These are phyloP conservation scores for Thymelicus lineola DNA, from an alignment of 2,888 invertebrate species.

Conservation along the genomic window DNA sequence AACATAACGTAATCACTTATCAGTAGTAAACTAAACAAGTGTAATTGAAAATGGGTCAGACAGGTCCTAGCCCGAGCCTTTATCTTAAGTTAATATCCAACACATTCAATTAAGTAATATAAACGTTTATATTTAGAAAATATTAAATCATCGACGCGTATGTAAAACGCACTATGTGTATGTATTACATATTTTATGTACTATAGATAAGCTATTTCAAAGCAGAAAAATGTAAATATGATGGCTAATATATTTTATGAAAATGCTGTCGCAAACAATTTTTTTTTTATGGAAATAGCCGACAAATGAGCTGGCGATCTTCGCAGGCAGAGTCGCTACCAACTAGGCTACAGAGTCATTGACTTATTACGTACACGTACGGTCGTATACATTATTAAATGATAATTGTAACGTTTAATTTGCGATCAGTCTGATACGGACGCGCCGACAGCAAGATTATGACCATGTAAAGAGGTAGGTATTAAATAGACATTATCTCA, in stretches of 20 bases:
- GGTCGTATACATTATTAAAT: not conserved
- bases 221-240: too few species aligned
- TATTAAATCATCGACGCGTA: not conserved
- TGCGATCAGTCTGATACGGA: not conserved
- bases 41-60: conserved; percentile 44
- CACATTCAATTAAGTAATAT: conserved; percentile 1
- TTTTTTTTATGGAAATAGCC: too few species aligned
- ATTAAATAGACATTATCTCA: conserved; percentile 30
- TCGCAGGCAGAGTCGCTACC: too few species aligned
- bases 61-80: conserved; percentile 24
- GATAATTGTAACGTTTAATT: conserved; percentile 9
- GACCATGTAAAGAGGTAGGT: conserved; percentile 4
- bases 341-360: too few species aligned
- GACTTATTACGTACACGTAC: too few species aligned
- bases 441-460: not conserved
- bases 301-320: too few species aligned
- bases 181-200: too few species aligned
- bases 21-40: conserved; percentile 1
- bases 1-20: too few species aligned
- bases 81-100: conserved; percentile 17
- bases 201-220: too few species aligned
- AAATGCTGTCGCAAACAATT: too few species aligned
- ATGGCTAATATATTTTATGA: too few species aligned
- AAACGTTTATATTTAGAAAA: not conserved
- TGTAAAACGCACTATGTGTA: too few species aligned